These are phyloP conservation scores for Aleiodes testaceus DNA, from an alignment of 2,888 invertebrate genomes.

Conservation along the genomic window DNA sequence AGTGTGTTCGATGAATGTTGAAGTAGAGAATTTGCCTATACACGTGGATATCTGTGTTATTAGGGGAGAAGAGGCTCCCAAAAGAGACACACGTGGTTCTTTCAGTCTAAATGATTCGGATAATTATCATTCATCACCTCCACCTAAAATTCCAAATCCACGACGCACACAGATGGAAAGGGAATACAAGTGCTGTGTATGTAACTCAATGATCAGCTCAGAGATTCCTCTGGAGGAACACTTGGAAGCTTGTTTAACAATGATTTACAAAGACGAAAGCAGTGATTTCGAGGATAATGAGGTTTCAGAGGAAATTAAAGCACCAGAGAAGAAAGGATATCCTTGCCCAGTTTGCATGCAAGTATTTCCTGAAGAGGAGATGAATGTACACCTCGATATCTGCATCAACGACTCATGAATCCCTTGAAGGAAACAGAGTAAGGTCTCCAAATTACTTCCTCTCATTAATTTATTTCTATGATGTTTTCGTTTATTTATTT, in stretches of 20 bases:
- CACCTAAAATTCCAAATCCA: neutral
- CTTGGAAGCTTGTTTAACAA: constrained; percentile 72
- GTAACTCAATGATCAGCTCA: constrained; percentile 55
- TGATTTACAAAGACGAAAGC: constrained; percentile 62
- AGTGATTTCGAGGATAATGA: constrained; percentile 40
- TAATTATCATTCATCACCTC: neutral
- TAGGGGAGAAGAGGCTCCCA: neutral
- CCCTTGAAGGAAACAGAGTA: neutral
- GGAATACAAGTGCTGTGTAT: constrained; percentile 61
- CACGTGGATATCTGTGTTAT: constrained; percentile 33
- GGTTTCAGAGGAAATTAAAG: constrained; percentile 59
- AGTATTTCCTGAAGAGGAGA: constrained; percentile 74
- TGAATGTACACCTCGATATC: constrained; percentile 78
- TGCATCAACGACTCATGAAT: constrained; percentile 61
- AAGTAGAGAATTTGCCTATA: neutral
- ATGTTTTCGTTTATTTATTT: constrained; percentile 16
- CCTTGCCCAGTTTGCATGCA: constrained; percentile 79
- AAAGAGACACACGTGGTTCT: neutral
- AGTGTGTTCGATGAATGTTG: constrained; percentile 10
- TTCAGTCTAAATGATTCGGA: neutral
- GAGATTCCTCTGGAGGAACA: constrained; percentile 70
- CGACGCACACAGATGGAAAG: neutral
- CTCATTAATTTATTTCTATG: constrained; percentile 14
- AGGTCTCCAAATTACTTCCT: neutral
- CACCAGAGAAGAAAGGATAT: constrained; percentile 68